Base-by-base conservation (phyloP, 2,113 vertebrate genomes). In the Crypturellus undulatus region DNA sequence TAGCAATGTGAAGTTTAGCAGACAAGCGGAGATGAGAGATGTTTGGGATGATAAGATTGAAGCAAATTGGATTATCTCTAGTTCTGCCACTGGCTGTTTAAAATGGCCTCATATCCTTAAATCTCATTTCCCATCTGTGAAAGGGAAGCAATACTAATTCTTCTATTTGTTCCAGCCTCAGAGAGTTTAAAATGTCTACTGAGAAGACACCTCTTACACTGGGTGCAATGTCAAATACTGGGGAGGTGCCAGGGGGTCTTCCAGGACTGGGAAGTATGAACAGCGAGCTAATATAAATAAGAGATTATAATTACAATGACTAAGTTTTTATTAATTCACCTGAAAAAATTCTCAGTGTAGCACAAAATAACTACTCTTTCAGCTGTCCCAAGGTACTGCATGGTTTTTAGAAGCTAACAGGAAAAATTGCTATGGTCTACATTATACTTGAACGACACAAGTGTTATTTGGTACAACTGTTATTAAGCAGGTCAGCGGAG, bases 401-500 rank as follows among this genome's bases (percentile, higher is more conserved):
- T 51, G 3, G 3, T 65, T 84, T 95, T 95, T 91, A 93, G 88
- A 79, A 32, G 64, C 36, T 94, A 75, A 84, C 2, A 17, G 63
- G 22, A 91, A 81, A 26, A 84, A 52, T 51, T 68, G 7, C 63
- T 42, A 43, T 60, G 25, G 30, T 83, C 56, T 79, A 68, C 69
- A 85, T 40, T 52, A 90, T 32, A 49, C 60, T 69, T 91, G 94
- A 90, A 56, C 75, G 88, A 87, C 71, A 72, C 17, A 82, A 80
- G 5, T 25, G 17, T 89, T 59, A 24, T 7, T 64, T 68, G n/a
- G 10, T 56, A 76, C 58, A 60, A 10, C 77, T 68, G n/a, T 71
- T 79, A 52, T 12, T 21, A 38, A 80, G 49, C 22, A 70, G 10
- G 45, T 34, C 64, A 73, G 9, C 19, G 62, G 54, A 95, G 42